phyloP scores from a whole-genome alignment of 2,113 vertebrate species.

The Psammodynastes pulverulentus region DNA sequence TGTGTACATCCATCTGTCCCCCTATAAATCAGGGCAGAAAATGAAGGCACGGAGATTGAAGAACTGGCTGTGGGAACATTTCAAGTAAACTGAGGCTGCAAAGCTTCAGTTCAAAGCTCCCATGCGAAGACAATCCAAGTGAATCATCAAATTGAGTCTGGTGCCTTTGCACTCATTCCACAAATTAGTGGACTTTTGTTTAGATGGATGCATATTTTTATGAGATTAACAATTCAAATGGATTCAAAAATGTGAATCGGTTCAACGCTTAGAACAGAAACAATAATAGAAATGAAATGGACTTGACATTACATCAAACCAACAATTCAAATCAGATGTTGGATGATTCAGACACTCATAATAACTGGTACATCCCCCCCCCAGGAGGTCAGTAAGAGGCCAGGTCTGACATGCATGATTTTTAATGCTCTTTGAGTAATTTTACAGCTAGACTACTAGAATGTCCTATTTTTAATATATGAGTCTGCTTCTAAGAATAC shows the following conservation, averaged over 20 bases:
- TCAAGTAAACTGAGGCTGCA: background rate
- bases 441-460: background rate
- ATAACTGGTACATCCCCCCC: constrained; percentile 61
- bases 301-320: background rate
- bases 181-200: background rate
- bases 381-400: constrained; percentile 55
- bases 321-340: background rate
- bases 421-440: background rate
- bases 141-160: background rate
- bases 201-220: background rate
- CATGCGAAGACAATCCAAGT: background rate
- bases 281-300: background rate
- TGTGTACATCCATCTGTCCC: constrained; percentile 57
- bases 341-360: background rate
- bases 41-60: constrained; percentile 55
- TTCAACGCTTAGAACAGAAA: background rate
- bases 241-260: background rate
- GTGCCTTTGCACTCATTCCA: background rate
- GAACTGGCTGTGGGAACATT: constrained; percentile 37
- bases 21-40: constrained; percentile 45
- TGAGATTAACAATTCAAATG: background rate
- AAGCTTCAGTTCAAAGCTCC: background rate
- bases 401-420: constrained; percentile 32
- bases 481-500: background rate
- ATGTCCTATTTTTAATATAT: background rate